phyloP scores from a whole-genome alignment of 2,888 invertebrate species.

The Galerucella calmariensis region DNA sequence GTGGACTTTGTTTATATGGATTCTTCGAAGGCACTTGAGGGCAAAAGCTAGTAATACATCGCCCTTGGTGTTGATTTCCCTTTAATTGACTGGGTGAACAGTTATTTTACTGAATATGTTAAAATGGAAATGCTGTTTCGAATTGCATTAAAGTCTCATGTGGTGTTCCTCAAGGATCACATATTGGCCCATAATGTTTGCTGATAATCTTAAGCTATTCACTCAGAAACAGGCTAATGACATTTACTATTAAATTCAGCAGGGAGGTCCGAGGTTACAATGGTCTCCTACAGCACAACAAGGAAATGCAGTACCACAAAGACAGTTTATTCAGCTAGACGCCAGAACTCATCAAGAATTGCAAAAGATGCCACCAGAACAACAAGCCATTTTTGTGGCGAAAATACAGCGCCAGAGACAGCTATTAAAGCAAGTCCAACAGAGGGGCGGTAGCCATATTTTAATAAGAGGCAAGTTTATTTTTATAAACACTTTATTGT shows the following conservation, averaged over 20 bases:
- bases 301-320: conserved; percentile 62
- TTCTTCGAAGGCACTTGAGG: too few species aligned
- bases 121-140: too few species aligned
- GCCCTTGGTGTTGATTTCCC: too few species aligned
- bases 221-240: background rate
- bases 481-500: background rate
- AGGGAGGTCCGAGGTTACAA: conserved; percentile 54
- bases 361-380: conserved; percentile 83
- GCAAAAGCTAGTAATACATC: too few species aligned
- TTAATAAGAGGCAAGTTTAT: conserved; percentile 57
- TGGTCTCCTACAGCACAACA: conserved; percentile 57
- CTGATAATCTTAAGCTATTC: too few species aligned
- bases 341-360: conserved; percentile 86
- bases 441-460: conserved; percentile 64
- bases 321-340: conserved; percentile 84
- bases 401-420: conserved; percentile 72
- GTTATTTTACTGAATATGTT: too few species aligned
- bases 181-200: too few species aligned
- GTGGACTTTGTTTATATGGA: too few species aligned
- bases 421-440: conserved; percentile 68
- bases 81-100: too few species aligned
- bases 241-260: background rate
- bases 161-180: too few species aligned
- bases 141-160: too few species aligned
- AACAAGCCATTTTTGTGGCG: conserved; percentile 82